Evolutionary conservation across 53 echinoderm and acorn worm species (phyloP), one percentile per base, ranked within the genome.

Genomic region (Patiria pectinifera): DNA sequence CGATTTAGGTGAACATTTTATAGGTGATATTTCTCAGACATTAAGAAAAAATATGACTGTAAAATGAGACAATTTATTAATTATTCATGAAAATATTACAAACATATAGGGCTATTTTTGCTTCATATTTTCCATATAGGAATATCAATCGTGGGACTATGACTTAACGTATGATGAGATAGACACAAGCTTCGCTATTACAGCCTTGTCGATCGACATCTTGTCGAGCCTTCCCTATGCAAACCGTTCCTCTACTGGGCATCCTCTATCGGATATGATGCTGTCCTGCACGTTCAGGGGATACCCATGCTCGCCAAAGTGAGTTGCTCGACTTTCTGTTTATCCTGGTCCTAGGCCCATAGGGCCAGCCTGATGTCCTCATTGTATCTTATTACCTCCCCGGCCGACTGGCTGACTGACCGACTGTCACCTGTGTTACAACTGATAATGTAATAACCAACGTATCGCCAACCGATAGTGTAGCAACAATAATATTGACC

Each of bases 221-320:
- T 71, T 95, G 14, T 92, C 92, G 6, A 62, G 72, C 76, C 59
- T 88, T 61, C 66, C 96, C 74, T 96, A 96, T 77, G 93, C 62
- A 1, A 74, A 93, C 15, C 77, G 96, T 15, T 48, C 24, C 59
- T 35, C 48, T 18, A 75, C 95, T 23, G 97, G 97, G 7, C 97
- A 97, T 82, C 45, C 78, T 4, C 85, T 97, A 21, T 71, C 44
- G 35, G 82, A 91, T 63, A 92, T 94, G 94, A 53, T 97, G 12
- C 91, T 97, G 13, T 72, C 82, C 43, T 97, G 97, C 75, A 77
- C 89, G 75, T 97, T 94, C 78, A 45, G 93, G 43, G 95, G 95
- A 48, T 94, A 89, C 48, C 95, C 97, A 18, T 97, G 97, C 71
- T 26, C 80, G 48, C 94, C 93, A 15, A 19, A 0, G 95, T 95